These are phyloP conservation scores for Eriocheir sinensis DNA, from an alignment of 1,140 invertebrate genomes.

Conservation along the genomic window DNA sequence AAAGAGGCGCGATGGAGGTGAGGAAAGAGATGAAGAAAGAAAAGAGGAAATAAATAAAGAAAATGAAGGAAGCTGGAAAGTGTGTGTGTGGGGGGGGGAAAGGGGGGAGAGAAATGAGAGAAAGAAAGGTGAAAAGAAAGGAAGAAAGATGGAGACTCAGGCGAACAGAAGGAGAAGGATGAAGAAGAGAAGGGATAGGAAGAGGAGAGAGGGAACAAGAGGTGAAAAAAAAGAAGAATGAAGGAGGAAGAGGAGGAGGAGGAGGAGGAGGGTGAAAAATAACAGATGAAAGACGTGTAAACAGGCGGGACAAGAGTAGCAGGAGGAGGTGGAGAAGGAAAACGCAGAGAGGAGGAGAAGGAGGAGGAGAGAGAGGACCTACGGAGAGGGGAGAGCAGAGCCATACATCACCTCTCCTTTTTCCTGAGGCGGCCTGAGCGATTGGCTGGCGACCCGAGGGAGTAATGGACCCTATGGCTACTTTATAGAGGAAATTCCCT, in stretches of 20 bases:
- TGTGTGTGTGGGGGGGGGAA: not conserved
- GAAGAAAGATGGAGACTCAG: too few relatives aligned
- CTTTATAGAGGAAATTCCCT: not conserved
- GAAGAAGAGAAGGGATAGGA: not conserved
- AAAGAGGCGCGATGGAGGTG: too few relatives aligned
- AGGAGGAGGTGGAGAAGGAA: slow-evolving; percentile 11
- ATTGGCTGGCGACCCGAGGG: not conserved
- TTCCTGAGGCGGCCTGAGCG: not conserved
- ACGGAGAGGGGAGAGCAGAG: not conserved
- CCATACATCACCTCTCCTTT: not conserved
- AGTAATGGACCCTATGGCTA: not conserved
- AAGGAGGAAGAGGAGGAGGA: too few relatives aligned
- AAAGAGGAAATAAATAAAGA: not conserved
- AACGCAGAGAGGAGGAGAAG: not conserved
- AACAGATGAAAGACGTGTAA: too few relatives aligned
- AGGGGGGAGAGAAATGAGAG: not conserved
- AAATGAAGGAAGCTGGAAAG: not conserved
- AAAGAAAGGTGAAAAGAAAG: not conserved
- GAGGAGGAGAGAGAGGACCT: not conserved
- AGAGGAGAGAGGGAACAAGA: not conserved
- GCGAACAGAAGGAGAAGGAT: not conserved
- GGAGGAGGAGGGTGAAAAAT: too few relatives aligned
- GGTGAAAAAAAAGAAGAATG: not conserved
- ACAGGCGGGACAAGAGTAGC: too few relatives aligned
- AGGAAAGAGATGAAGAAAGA: too few relatives aligned